These are phyloP conservation scores for Halocynthia roretzi DNA, from an alignment of 23 tunicate genomes.

Conservation along the genomic window DNA sequence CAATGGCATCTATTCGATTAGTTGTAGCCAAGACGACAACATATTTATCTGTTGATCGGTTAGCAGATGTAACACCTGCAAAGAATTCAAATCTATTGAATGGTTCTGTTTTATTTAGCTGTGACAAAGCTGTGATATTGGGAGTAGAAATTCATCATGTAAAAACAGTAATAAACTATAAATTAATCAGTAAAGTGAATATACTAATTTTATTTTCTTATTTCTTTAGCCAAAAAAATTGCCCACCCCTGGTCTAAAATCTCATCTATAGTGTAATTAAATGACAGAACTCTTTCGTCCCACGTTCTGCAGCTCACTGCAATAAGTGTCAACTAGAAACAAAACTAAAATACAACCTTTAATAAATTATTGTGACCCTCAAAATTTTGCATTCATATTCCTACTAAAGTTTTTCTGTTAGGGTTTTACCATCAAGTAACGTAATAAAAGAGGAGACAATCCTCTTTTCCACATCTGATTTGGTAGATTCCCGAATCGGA, in stretches of 20 bases:
- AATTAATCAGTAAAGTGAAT: too few species aligned
- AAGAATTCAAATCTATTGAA: background rate
- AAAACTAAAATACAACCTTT: background rate
- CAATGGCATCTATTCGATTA: constrained; percentile 53
- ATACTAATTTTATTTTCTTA: too few species aligned
- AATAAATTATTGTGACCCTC: background rate
- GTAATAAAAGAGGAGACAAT: constrained; percentile 50
- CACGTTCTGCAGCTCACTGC: too few species aligned
- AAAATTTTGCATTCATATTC: background rate
- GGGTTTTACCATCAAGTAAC: constrained; percentile 36
- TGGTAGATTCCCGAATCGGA: constrained; percentile 43
- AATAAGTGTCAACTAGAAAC: too few species aligned
- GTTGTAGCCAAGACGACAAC: constrained; percentile 80
- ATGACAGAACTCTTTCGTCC: too few species aligned
- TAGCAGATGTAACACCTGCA: constrained; percentile 2
- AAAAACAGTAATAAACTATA: too few species aligned
- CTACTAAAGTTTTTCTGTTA: background rate
- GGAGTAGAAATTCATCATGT: too few species aligned
- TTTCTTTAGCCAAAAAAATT: too few species aligned
- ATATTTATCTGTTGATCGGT: constrained; percentile 4
- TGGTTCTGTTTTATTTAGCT: too few species aligned
- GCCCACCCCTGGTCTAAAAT: too few species aligned
- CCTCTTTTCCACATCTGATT: constrained; percentile 59
- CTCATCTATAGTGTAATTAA: too few species aligned
- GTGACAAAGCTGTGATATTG: too few species aligned